These are phyloP conservation scores for Alloplasta piceator DNA, from an alignment of 2,888 invertebrate genomes.

Conservation along the genomic window DNA sequence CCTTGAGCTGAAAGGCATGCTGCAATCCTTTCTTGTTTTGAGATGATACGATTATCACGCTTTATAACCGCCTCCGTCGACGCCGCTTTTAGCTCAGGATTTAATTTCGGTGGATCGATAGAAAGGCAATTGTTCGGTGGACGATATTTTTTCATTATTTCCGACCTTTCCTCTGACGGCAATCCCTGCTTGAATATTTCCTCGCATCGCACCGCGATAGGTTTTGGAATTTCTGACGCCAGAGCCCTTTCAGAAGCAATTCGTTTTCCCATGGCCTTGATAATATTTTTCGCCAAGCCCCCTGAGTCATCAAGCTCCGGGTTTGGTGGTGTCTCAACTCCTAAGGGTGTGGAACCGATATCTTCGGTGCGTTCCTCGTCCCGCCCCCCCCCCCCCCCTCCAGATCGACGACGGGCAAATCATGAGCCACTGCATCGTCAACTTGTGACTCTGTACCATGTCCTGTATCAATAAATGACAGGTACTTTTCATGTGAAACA, in stretches of 20 bases:
- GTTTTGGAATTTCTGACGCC: conserved; percentile 24
- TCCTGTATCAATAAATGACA: conserved; percentile 16
- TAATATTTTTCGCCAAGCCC: conserved; percentile 19
- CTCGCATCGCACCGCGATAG: conserved; percentile 36
- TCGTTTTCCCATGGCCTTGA: conserved; percentile 32
- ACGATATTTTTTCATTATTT: conserved; percentile 37
- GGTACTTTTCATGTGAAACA: background rate
- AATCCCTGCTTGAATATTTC: conserved; percentile 36
- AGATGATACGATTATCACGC: conserved; percentile 27
- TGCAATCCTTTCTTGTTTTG: conserved; percentile 35
- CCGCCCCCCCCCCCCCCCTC: no score
- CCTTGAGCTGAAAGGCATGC: conserved; percentile 18
- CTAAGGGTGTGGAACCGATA: background rate
- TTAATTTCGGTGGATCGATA: conserved; percentile 45
- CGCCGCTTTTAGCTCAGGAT: conserved; percentile 16
- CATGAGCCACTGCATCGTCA: background rate
- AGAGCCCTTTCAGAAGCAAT: conserved; percentile 15
- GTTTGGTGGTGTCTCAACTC: conserved; percentile 15
- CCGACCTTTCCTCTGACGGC: conserved; percentile 22
- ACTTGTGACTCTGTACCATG: conserved; percentile 4
- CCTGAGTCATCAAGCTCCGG: conserved; percentile 26
- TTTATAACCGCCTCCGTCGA: conserved; percentile 2
- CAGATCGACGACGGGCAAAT: conserved; percentile 5
- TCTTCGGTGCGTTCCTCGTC: conserved; percentile 13
- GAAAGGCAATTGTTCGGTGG: conserved; percentile 34